These are phyloP conservation scores for Drosophila meridiana DNA, from an alignment of 2,888 invertebrate species.

Conservation along the genomic window DNA sequence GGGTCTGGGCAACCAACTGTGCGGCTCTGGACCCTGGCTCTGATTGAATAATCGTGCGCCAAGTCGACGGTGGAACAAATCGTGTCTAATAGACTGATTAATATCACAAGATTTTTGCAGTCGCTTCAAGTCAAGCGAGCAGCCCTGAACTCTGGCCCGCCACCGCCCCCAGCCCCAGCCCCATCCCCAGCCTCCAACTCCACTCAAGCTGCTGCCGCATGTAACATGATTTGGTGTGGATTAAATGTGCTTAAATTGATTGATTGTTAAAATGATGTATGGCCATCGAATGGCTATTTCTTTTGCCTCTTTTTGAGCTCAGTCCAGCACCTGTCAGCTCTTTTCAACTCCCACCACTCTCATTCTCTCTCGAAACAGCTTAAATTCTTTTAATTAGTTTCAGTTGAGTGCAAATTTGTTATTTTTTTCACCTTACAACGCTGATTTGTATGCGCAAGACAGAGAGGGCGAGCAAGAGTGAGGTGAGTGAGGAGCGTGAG, in stretches of 20 bases:
- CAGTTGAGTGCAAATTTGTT: constrained; percentile 29
- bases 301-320: constrained; percentile 7
- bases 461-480: background rate
- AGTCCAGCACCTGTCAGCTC: constrained; percentile 38
- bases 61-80: constrained; percentile 74
- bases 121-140: constrained; percentile 60
- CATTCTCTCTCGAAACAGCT: background rate
- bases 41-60: constrained; percentile 77
- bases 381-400: constrained; percentile 12
- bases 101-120: constrained; percentile 73
- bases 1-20: constrained; percentile 56
- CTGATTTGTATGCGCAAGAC: background rate
- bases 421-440: constrained; percentile 11
- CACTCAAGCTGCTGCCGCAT: constrained; percentile 41
- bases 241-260: constrained; percentile 83
- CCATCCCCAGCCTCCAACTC: background rate
- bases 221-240: constrained; percentile 81
- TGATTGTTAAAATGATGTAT: constrained; percentile 84
- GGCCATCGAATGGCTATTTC: constrained; percentile 60
- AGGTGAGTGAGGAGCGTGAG: background rate
- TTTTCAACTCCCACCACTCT: constrained; percentile 4
- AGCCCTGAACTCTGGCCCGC: constrained; percentile 36
- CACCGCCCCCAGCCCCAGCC: background rate
- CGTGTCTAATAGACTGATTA: constrained; percentile 82
- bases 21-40: constrained; percentile 42